phyloP scores from a whole-genome alignment of 2,888 invertebrate genomes.

The Lamproptera curius region DNA sequence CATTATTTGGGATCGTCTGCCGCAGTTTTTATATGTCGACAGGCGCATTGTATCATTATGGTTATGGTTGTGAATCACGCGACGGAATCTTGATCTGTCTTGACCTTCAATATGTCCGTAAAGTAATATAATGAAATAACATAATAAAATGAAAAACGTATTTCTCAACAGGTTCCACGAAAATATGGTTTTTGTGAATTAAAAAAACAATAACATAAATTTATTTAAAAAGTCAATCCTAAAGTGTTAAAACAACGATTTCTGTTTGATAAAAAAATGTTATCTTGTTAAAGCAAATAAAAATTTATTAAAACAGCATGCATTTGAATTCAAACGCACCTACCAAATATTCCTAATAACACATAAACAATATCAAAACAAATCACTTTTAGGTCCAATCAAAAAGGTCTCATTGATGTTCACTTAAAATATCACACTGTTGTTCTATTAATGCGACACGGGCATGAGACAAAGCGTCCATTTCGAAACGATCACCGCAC shows the following conservation, averaged over 20 bases:
- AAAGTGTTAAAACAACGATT: no score
- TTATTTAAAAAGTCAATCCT: no score
- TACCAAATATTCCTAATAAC: slow-evolving; percentile 6
- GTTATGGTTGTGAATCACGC: slow-evolving; percentile 38
- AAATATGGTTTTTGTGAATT: no score
- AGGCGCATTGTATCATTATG: slow-evolving; percentile 30
- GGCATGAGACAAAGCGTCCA: slow-evolving; percentile 41
- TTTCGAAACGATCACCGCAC: slow-evolving; percentile 48
- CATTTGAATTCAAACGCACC: no score
- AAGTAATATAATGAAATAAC: no score
- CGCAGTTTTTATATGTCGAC: slow-evolving; percentile 23
- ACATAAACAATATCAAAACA: no score
- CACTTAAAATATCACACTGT: slow-evolving; percentile 18
- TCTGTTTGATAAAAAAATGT: no score
- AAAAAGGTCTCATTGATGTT: slow-evolving; percentile 6
- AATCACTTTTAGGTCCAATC: neutral
- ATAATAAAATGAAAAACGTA: neutral
- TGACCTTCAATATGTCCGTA: slow-evolving; percentile 17
- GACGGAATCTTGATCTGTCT: slow-evolving; percentile 30
- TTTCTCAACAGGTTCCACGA: no score
- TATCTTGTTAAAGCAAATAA: no score
- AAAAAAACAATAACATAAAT: no score
- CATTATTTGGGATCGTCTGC: no score
- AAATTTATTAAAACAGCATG: no score
- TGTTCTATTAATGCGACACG: slow-evolving; percentile 16